Percentiles rank a stretch among this genome's conserved stretches.
Conservation (phyloP, 2,888 invertebrate genomes). For the Cataglyphis cursor region DNA sequence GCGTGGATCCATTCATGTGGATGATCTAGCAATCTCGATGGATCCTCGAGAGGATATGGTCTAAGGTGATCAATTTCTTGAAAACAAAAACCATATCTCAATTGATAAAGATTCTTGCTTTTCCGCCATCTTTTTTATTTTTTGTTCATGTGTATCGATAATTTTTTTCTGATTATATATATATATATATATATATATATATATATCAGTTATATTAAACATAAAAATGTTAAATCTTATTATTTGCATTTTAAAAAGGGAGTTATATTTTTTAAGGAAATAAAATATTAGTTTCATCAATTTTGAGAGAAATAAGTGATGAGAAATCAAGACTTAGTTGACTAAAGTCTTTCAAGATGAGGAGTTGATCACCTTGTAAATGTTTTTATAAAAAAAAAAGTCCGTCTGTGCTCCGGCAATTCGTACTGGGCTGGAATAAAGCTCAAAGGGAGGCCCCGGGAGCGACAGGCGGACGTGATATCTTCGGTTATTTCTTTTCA, state of each 20-base stretch:
- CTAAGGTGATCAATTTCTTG: constrained; percentile 45
- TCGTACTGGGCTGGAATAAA: constrained; percentile 40
- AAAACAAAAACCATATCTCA: background rate
- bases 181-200: too few species aligned
- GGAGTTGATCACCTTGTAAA: constrained; percentile 50
- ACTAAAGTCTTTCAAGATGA: background rate
- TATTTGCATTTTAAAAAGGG: background rate
- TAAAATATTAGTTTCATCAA: background rate
- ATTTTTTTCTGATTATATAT: background rate
- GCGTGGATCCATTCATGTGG: constrained; percentile 54
- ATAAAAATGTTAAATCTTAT: background rate
- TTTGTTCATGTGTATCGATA: background rate
- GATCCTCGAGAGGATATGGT: constrained; percentile 49
- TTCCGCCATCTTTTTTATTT: background rate
- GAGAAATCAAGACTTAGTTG: background rate
- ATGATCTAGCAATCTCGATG: constrained; percentile 45
- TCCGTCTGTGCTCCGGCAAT: constrained; percentile 31
- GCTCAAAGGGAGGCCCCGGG: constrained; percentile 68
- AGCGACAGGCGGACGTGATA: constrained; percentile 81
- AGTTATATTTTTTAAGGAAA: background rate
- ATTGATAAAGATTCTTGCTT: background rate
- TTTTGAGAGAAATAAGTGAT: background rate
- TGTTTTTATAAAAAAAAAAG: constrained; percentile 47
- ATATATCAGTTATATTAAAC: background rate
- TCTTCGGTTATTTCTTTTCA: constrained; percentile 85